A percentile compares a stretch with the other conserved stretches of the same genome.
phyloP scores from a whole-genome alignment of 2,797 vertebrate genomes.

The Xenops minutus region DNA sequence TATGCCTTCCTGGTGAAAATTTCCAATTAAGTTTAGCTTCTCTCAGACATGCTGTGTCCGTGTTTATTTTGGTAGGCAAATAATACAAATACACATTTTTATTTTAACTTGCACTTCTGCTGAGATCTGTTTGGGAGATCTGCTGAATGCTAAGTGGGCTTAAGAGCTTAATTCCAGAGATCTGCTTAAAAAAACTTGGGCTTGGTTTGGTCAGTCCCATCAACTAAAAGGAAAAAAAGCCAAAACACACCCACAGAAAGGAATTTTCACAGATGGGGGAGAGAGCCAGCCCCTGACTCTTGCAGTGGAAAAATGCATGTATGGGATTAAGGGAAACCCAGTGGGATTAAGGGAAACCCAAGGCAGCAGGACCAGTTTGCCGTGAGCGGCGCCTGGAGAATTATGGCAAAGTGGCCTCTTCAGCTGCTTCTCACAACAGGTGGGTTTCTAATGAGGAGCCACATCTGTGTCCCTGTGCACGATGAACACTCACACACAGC shows the following conservation, averaged over 20 bases:
- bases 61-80: not conserved
- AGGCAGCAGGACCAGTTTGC: not conserved
- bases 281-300: not conserved
- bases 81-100: not conserved
- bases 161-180: not conserved
- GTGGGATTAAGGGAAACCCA: constrained; percentile 22
- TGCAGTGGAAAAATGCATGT: not conserved
- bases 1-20: not conserved
- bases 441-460: constrained; percentile 39
- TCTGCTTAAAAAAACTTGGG: not conserved
- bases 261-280: not conserved
- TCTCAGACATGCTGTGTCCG: not conserved
- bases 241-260: not conserved
- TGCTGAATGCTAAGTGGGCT: not conserved
- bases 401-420: constrained; percentile 47
- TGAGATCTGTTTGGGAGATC: not conserved
- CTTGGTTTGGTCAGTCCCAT: not conserved
- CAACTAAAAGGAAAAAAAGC: not conserved
- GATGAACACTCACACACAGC: not conserved
- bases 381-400: constrained; percentile 46
- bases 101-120: not conserved
- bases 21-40: not conserved
- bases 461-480: not conserved
- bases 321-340: constrained; percentile 24
- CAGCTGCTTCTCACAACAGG: constrained; percentile 64